phyloP scores from a whole-genome alignment of 2,888 invertebrate genomes.

The Polietes domitor region DNA sequence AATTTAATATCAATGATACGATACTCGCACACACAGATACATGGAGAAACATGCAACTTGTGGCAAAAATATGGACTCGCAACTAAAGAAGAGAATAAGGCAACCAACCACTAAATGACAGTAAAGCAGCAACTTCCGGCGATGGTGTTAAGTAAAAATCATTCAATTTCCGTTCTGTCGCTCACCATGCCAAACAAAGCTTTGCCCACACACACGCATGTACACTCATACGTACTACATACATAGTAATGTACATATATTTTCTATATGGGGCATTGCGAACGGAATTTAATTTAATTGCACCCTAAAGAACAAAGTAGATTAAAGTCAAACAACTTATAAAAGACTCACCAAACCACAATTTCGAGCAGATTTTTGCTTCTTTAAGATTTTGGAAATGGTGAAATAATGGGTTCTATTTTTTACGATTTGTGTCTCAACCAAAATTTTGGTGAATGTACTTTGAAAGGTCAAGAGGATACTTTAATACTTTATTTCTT shows the following conservation, averaged over 20 bases:
- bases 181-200: conserved; percentile 60
- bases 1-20: conserved; percentile 63
- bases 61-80: conserved; percentile 28
- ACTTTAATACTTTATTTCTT: too few species aligned
- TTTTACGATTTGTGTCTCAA: too few species aligned
- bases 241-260: background rate
- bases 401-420: too few species aligned
- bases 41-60: conserved; percentile 11
- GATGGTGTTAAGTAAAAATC: conserved; percentile 78
- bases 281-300: too few species aligned
- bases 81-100: background rate
- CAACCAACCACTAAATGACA: conserved; percentile 78
- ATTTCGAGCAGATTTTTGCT: too few species aligned
- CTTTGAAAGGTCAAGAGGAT: too few species aligned
- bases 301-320: too few species aligned
- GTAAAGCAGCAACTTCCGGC: conserved; percentile 78
- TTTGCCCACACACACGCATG: background rate
- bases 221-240: background rate
- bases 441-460: too few species aligned
- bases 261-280: background rate
- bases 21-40: conserved; percentile 38
- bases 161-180: conserved; percentile 77
- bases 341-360: too few species aligned
- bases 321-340: too few species aligned
- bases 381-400: too few species aligned